A percentile compares a stretch with the other conserved stretches of the same genome.
Conservation (phyloP, 92 coral and sea anemone genomes). For the Virgularia gustaviana region DNA sequence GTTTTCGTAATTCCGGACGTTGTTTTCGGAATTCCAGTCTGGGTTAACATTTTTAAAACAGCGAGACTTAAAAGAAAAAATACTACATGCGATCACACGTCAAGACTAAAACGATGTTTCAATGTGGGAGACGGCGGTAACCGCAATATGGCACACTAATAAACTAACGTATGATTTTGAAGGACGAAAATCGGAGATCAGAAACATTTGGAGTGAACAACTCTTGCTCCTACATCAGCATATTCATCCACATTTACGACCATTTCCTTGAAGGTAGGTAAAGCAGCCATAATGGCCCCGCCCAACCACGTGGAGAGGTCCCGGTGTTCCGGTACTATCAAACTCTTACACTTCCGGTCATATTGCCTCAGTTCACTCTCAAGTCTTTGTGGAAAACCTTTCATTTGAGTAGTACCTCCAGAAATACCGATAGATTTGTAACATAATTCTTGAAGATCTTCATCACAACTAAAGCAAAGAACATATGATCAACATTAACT, state of each 20-base stretch:
- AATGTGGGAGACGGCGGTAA: too few relatives aligned
- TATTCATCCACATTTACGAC: slow-evolving; percentile 88
- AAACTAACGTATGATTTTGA: too few relatives aligned
- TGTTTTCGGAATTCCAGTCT: too few relatives aligned
- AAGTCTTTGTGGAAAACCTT: slow-evolving; percentile 74
- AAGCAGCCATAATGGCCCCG: slow-evolving; percentile 77
- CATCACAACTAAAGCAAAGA: slow-evolving; percentile 69
- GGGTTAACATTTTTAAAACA: too few relatives aligned
- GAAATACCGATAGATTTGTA: slow-evolving; percentile 67
- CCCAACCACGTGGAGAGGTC: slow-evolving; percentile 86
- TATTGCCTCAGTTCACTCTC: slow-evolving; percentile 63
- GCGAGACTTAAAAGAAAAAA: too few relatives aligned
- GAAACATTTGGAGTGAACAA: slow-evolving; percentile 83
- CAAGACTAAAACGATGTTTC: too few relatives aligned
- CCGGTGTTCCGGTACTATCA: slow-evolving; percentile 84
- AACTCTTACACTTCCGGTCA: slow-evolving; percentile 62
- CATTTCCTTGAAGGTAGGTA: slow-evolving; percentile 68
- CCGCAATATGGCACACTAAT: too few relatives aligned
- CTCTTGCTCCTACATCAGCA: slow-evolving; percentile 73
- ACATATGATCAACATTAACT: too few relatives aligned
- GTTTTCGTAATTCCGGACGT: too few relatives aligned
- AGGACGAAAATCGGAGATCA: not conserved
- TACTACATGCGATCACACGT: too few relatives aligned
- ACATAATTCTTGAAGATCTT: slow-evolving; percentile 67
- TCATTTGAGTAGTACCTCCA: slow-evolving; percentile 79